These are phyloP conservation scores for Lasioglossum figueresi DNA, from an alignment of 2,888 invertebrate genomes.

Conservation along the genomic window DNA sequence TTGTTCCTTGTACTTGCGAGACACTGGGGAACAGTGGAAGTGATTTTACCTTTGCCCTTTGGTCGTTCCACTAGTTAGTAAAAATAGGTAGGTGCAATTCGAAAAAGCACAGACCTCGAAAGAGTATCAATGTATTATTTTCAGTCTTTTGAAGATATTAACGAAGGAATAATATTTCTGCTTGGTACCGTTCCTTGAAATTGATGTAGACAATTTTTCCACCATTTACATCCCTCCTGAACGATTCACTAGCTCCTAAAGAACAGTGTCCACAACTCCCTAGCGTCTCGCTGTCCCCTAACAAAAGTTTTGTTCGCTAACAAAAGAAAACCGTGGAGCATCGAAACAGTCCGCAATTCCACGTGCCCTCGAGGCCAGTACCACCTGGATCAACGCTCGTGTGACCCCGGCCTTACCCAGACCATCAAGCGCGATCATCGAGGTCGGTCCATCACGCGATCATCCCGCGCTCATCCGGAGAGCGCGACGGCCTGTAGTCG, in stretches of 20 bases:
- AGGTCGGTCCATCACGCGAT: not conserved
- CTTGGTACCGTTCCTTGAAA: not conserved
- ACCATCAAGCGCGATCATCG: not conserved
- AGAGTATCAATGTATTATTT: not conserved
- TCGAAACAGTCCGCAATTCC: not conserved
- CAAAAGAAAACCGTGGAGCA: not conserved
- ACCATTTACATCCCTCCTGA: not conserved
- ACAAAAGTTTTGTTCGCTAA: not conserved
- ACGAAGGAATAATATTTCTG: not conserved
- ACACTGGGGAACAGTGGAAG: not conserved
- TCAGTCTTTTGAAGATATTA: not conserved
- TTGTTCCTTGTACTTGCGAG: not conserved
- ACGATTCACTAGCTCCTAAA: not conserved
- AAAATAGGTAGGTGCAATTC: too few relatives aligned
- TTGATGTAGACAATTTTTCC: not conserved
- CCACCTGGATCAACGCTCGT: not conserved
- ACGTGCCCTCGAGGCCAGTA: not conserved
- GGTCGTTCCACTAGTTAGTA: not conserved
- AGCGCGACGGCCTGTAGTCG: constrained; percentile 66
- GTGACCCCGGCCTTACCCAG: not conserved
- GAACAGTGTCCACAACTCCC: not conserved
- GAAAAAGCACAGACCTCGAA: not conserved
- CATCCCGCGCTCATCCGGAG: constrained; percentile 53
- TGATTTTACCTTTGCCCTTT: not conserved
- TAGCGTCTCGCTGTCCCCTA: not conserved